Conservation (phyloP, 2,888 invertebrate genomes). For the Diarsia mendica region DNA sequence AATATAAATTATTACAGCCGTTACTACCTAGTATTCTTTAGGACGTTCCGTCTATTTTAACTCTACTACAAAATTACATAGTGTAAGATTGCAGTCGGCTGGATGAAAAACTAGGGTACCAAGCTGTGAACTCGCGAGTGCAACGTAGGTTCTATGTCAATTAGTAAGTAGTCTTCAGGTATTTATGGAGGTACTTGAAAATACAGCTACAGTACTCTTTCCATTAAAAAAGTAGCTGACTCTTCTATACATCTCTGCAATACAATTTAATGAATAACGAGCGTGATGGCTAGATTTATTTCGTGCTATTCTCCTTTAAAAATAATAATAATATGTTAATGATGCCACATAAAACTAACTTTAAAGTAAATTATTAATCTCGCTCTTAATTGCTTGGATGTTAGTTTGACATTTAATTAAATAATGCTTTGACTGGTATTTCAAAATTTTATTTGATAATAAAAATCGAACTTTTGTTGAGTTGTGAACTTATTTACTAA, state of each 20-base stretch:
- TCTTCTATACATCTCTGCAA: not conserved
- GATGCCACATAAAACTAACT: constrained; percentile 22
- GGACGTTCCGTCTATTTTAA: not conserved
- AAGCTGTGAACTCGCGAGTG: not conserved
- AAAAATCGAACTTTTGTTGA: not conserved
- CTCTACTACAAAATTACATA: not conserved
- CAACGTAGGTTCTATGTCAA: constrained; percentile 1
- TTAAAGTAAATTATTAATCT: constrained; percentile 24
- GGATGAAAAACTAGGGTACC: not conserved
- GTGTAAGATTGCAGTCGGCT: not conserved
- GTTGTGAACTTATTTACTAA: not conserved
- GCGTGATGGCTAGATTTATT: not conserved
- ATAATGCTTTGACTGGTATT: constrained; percentile 23
- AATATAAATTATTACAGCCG: not conserved
- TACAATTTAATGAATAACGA: not conserved
- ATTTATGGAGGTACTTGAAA: not conserved
- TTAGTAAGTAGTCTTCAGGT: not conserved
- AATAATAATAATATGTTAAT: constrained; percentile 6
- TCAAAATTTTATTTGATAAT: constrained; percentile 22
- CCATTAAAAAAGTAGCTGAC: not conserved
- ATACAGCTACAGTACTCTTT: not conserved
- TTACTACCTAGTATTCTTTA: not conserved
- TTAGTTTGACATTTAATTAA: constrained; percentile 31
- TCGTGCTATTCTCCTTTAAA: not conserved
- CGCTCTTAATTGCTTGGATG: not conserved